Evolutionary conservation across 1,140 invertebrate genomes (phyloP).

Genomic region (Sitophilus oryzae): DNA sequence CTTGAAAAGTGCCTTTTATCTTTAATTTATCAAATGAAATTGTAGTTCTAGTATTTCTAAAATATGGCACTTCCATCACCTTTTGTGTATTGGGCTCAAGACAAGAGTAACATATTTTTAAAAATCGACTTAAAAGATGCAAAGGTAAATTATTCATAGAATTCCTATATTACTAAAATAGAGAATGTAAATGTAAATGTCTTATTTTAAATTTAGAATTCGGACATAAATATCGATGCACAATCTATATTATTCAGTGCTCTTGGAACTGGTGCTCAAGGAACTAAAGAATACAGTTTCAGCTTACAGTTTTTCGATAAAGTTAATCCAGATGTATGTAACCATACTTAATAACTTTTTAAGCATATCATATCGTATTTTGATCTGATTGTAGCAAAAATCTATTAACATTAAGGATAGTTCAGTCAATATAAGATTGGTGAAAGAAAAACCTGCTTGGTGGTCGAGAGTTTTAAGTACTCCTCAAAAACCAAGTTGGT

Average conservation of each 20-base stretch:
- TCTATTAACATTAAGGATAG: conserved; percentile 62
- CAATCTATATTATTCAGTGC: conserved; percentile 36
- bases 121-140: conserved; percentile 82
- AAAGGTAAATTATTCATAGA: conserved; percentile 47
- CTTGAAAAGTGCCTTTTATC: no score
- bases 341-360: conserved; percentile 5
- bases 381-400: conserved; percentile 45
- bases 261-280: conserved; percentile 63
- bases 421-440: conserved; percentile 69
- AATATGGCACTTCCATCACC: no score
- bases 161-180: conserved; percentile 3
- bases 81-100: conserved; percentile 92
- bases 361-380: conserved; percentile 30
- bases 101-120: conserved; percentile 64
- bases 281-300: conserved; percentile 66
- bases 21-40: no score
- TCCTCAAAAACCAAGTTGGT: conserved; percentile 78
- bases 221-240: conserved; percentile 1
- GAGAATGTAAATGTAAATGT: no score
- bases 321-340: conserved; percentile 68
- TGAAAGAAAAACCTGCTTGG: conserved; percentile 63
- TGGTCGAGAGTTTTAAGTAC: conserved; percentile 77
- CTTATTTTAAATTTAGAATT: conserved; percentile 12
- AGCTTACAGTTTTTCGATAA: conserved; percentile 47
- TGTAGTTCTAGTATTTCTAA: no score